These are phyloP conservation scores for Eupithecia pulchellata DNA, from an alignment of 2,888 invertebrate species.

Conservation along the genomic window DNA sequence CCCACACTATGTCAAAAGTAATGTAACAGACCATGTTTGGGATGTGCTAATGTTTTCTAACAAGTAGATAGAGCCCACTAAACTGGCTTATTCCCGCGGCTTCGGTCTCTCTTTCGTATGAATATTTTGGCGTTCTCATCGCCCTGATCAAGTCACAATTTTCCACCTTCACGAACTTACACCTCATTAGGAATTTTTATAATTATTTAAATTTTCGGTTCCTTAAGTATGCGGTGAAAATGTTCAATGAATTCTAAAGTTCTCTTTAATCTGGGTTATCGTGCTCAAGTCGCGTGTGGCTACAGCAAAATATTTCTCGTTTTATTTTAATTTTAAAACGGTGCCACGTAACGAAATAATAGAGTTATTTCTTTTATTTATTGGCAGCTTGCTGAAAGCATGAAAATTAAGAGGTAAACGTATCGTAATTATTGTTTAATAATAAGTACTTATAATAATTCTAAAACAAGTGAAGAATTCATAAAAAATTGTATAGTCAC, in stretches of 20 bases:
- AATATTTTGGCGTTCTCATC: background rate
- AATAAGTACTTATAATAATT: no score
- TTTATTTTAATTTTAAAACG: conserved; percentile 24
- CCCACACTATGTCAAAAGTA: background rate
- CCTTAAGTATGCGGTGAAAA: background rate
- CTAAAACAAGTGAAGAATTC: no score
- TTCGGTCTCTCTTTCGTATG: background rate
- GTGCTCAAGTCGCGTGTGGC: conserved; percentile 33
- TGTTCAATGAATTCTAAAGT: conserved; percentile 23
- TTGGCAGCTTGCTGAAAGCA: conserved; percentile 23
- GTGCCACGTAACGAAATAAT: conserved; percentile 23
- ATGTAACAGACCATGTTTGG: conserved; percentile 3
- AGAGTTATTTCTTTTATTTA: conserved; percentile 36
- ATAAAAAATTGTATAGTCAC: no score
- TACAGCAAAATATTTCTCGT: conserved; percentile 20
- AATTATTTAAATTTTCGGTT: no score
- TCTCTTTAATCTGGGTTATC: conserved; percentile 31
- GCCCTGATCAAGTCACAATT: background rate
- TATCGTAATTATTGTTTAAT: background rate
- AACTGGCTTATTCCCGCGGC: background rate
- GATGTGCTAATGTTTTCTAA: background rate
- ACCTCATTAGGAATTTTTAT: no score
- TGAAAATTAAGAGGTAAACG: background rate
- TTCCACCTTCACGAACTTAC: background rate
- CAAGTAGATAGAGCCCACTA: background rate